These are phyloP conservation scores for Plagodis pulveraria DNA, from an alignment of 2,888 invertebrate species.

Conservation along the genomic window DNA sequence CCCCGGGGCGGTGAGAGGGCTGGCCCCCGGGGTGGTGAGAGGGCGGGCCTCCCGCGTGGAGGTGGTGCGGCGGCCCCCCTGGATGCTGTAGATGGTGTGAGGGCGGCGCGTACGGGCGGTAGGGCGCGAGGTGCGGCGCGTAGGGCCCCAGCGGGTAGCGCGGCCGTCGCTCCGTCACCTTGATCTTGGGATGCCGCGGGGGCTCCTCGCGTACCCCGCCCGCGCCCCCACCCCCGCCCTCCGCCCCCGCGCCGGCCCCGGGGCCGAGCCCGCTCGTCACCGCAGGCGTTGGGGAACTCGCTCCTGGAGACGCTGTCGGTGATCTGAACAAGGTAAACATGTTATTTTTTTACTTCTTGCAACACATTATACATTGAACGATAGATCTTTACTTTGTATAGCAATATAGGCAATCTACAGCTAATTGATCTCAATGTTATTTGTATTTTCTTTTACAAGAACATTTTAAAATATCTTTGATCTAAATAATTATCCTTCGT, in stretches of 20 bases:
- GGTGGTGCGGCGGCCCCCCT: too few relatives aligned
- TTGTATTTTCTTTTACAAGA: too few relatives aligned
- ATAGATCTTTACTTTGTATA: too few relatives aligned
- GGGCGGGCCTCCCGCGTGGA: neutral
- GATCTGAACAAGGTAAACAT: slow-evolving; percentile 39
- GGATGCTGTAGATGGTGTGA: neutral
- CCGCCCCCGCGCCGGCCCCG: slow-evolving; percentile 4
- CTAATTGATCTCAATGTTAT: too few relatives aligned
- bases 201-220: slow-evolving; percentile 58
- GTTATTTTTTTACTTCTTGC: too few relatives aligned
- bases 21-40: too few relatives aligned
- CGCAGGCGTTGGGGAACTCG: slow-evolving; percentile 43
- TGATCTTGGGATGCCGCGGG: slow-evolving; percentile 74
- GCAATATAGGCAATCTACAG: too few relatives aligned
- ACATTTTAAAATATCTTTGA: too few relatives aligned
- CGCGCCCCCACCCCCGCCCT: neutral
- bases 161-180: slow-evolving; percentile 73
- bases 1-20: too few relatives aligned
- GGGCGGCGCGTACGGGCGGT: slow-evolving; percentile 73
- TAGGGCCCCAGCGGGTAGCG: slow-evolving; percentile 77
- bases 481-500: too few relatives aligned
- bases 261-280: neutral
- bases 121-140: slow-evolving; percentile 77
- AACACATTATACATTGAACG: too few relatives aligned
- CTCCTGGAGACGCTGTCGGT: slow-evolving; percentile 56